Evolutionary conservation across 2,113 vertebrate species (phyloP), one percentile per base, ranked within the genome.

Genomic region (Anthoscopus minutus): DNA sequence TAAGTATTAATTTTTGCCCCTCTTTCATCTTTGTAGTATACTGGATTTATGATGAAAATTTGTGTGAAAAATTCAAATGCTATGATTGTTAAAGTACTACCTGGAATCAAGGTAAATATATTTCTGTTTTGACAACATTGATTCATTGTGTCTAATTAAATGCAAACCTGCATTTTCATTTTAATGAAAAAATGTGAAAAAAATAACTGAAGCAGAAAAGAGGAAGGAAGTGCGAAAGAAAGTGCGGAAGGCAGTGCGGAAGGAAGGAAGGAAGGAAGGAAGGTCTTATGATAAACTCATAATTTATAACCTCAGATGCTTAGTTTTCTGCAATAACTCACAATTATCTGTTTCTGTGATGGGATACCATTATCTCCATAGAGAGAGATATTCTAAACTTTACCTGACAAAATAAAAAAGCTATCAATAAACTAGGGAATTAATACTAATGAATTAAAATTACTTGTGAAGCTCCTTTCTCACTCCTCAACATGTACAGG

Each of bases 1-100:
- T 91, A 89, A 95, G 89, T 86, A 92, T 64, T 89, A 91, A 86
- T 92, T 95, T 82, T 81, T 86, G 28, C 38, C 28, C 56, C 86
- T 88, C 40, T 88, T 83, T 92, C 70, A 83, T 92, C 92, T 86
- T 96, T 72, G 45, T 33, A 78, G 27, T 20, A 21, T 44, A 44
- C 44, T 74, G 54, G 45, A 61, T 57, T 92, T 45, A 28, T 70
- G 62, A 88, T 9, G 23, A 77, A 86, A 92, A 81, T 56, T 69
- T 30, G 62, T 82, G 33, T 62, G 53, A 91, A 76, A 81, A 61
- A 76, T 73, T 88, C 2, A 5, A 71, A 77, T 72, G 13, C 8
- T 7, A 3, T 48, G 33, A 23, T 84, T 84, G 18, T 85, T 71
- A 30, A 50, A 61, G 45, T 67, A n/a, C 38, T 82, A 83, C 78